Evolutionary conservation across 2,888 invertebrate species (phyloP).

Genomic region (Diploptera punctata): DNA sequence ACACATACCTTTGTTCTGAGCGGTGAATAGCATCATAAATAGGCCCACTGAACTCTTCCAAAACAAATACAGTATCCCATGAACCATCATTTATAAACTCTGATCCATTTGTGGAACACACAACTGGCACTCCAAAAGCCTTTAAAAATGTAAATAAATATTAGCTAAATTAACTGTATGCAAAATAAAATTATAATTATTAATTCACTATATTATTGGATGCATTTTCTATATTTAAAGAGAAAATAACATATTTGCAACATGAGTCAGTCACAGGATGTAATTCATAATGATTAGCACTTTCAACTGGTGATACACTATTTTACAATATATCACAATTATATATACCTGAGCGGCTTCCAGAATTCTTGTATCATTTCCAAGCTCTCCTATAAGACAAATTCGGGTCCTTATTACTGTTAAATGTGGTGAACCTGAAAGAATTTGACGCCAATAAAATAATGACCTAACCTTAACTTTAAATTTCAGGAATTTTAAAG

Average conservation of each 20-base stretch:
- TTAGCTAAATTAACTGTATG: no score
- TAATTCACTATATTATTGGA: no score
- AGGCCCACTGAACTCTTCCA: slow-evolving; percentile 75
- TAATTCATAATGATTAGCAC: no score
- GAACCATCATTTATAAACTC: slow-evolving; percentile 65
- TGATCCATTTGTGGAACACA: slow-evolving; percentile 66
- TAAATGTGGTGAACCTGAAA: slow-evolving; percentile 9
- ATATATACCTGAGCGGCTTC: slow-evolving; percentile 61
- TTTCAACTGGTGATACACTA: no score
- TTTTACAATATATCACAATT: no score
- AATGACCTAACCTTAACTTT: not conserved
- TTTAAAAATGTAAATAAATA: no score
- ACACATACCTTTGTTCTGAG: slow-evolving; percentile 63
- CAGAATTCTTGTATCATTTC: slow-evolving; percentile 60
- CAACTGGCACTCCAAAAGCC: slow-evolving; percentile 66
- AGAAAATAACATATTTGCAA: no score
- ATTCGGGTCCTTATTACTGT: slow-evolving; percentile 53
- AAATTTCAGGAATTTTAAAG: not conserved
- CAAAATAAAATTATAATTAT: no score
- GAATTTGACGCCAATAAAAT: not conserved
- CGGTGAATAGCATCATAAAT: slow-evolving; percentile 72
- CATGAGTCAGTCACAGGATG: no score
- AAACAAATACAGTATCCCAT: slow-evolving; percentile 73
- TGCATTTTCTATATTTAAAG: no score
- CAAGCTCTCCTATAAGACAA: slow-evolving; percentile 67